These are phyloP conservation scores for Crotalus tigris DNA, from an alignment of 2,113 vertebrate species.

Conservation along the genomic window DNA sequence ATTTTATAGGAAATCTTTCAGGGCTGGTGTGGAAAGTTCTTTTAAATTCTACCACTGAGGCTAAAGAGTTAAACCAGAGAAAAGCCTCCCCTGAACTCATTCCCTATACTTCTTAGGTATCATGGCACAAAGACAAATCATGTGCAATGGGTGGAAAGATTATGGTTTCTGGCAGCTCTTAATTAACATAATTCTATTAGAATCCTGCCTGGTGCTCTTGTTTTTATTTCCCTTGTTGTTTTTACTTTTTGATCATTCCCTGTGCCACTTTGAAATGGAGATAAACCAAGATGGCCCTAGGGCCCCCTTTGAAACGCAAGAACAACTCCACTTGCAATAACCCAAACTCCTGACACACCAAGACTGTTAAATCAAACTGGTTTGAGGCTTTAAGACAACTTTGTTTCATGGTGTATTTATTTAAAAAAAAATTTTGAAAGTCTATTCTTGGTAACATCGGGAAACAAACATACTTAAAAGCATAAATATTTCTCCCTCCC, in stretches of 20 bases:
- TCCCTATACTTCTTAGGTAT: conserved; percentile 9
- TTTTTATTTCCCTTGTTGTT: conserved; percentile 25
- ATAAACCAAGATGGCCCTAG: conserved; percentile 46
- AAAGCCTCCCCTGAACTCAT: not conserved
- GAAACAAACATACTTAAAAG: conserved; percentile 34
- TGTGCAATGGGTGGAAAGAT: conserved; percentile 5
- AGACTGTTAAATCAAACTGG: conserved; percentile 26
- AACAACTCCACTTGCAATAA: conserved; percentile 33
- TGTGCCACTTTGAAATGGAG: conserved; percentile 53
- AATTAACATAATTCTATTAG: conserved; percentile 33
- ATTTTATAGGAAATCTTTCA: not conserved
- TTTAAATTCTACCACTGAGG: not conserved
- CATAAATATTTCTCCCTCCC: not conserved
- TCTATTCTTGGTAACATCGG: conserved; percentile 20
- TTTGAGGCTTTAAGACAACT: conserved; percentile 22
- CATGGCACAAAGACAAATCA: not conserved
- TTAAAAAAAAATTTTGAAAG: conserved; percentile 5
- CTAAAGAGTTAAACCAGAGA: not conserved
- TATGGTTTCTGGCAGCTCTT: conserved; percentile 1
- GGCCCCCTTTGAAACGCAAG: conserved; percentile 38
- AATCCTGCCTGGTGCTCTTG: conserved; percentile 7
- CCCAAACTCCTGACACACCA: conserved; percentile 30
- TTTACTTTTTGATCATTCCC: conserved; percentile 31
- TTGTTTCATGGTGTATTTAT: conserved; percentile 20
- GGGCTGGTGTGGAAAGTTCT: not conserved